Evolutionary conservation across 1,140 invertebrate genomes (phyloP).

Genomic region (Zelostemma sp.): DNA sequence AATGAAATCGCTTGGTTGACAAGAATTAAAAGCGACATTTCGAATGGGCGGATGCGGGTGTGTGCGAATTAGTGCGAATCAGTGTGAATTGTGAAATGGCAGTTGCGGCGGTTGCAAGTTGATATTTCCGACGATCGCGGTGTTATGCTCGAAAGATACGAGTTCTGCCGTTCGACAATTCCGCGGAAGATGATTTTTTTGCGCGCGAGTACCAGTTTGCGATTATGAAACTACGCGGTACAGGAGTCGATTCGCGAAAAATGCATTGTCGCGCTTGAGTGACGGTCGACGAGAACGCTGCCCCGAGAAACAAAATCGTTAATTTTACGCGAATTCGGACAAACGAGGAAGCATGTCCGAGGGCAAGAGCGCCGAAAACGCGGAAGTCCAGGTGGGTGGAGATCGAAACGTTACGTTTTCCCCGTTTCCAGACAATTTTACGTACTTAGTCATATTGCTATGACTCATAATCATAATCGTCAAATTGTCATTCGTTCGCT

Average conservation of each 20-base stretch:
- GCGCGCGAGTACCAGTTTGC: neutral
- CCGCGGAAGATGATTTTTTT: neutral
- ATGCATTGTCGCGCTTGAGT: neutral
- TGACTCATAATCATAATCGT: neutral
- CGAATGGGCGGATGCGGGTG: too few relatives aligned
- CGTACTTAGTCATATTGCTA: neutral
- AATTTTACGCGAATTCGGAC: slow-evolving; percentile 6
- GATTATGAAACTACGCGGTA: neutral
- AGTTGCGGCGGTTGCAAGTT: too few relatives aligned
- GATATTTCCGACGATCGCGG: neutral
- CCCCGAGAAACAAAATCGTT: slow-evolving; percentile 15
- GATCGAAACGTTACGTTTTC: slow-evolving; percentile 1
- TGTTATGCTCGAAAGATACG: neutral
- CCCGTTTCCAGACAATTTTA: too few relatives aligned
- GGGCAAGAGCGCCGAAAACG: slow-evolving; percentile 77
- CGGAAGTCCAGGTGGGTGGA: slow-evolving; percentile 72
- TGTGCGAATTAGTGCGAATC: too few relatives aligned
- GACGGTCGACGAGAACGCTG: neutral
- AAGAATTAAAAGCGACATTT: too few relatives aligned
- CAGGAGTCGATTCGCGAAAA: neutral
- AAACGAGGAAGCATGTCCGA: slow-evolving; percentile 70
- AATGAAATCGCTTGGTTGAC: too few relatives aligned
- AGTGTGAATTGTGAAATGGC: slow-evolving; percentile 5
- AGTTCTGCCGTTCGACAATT: neutral
- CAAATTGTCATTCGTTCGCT: too few relatives aligned